These are phyloP conservation scores for Eremobia ochroleuca DNA, from an alignment of 2,888 invertebrate species.

Conservation along the genomic window DNA sequence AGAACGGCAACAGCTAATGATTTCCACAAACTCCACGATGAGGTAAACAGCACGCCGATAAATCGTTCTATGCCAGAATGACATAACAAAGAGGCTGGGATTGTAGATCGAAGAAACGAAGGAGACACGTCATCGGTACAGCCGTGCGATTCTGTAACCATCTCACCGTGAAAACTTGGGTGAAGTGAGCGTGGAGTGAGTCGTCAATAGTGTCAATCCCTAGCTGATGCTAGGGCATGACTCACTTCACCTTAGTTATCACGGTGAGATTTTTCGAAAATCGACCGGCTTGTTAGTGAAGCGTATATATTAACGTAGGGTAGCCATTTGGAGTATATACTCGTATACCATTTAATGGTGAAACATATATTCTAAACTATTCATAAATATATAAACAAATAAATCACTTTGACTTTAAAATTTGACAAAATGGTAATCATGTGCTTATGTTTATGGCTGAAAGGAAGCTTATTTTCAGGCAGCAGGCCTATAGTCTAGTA, in stretches of 20 bases:
- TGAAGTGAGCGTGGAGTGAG: too few species aligned
- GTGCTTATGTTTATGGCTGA: neutral
- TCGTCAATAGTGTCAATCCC: too few species aligned
- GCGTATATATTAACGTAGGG: neutral
- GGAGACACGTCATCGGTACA: slow-evolving; percentile 27
- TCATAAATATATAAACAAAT: too few species aligned
- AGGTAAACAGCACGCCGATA: slow-evolving; percentile 73
- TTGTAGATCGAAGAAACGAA: slow-evolving; percentile 44
- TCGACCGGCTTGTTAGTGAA: too few species aligned
- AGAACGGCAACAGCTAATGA: slow-evolving; percentile 61
- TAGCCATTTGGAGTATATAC: neutral
- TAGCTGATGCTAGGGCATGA: too few species aligned
- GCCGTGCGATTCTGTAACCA: too few species aligned
- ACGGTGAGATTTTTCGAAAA: too few species aligned
- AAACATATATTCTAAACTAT: too few species aligned
- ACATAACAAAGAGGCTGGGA: slow-evolving; percentile 77
- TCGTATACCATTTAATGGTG: neutral
- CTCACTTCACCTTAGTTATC: too few species aligned
- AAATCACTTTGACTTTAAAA: too few species aligned
- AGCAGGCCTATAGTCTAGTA: neutral
- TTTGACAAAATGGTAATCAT: neutral
- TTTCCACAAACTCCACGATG: slow-evolving; percentile 64
- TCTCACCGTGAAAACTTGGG: too few species aligned
- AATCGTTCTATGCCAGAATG: slow-evolving; percentile 77
- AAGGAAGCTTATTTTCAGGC: neutral